These are phyloP conservation scores for Magallana nippona DNA, from an alignment of 2,888 invertebrate genomes.

Conservation along the genomic window DNA sequence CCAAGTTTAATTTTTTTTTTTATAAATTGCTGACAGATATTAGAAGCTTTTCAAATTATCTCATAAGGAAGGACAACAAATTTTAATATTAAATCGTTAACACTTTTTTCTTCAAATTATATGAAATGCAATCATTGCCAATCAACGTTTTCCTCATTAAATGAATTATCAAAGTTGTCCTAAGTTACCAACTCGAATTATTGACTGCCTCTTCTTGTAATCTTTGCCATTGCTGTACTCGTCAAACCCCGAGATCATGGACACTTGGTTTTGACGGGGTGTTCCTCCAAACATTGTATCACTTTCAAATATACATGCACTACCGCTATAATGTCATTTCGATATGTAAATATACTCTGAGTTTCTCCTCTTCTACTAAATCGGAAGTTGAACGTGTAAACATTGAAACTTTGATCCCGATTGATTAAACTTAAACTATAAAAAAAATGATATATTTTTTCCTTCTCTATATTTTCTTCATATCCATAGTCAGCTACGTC, in stretches of 20 bases:
- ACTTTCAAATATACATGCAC: not conserved
- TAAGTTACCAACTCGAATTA: conserved; percentile 56
- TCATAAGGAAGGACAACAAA: too few relatives aligned
- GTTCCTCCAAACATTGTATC: conserved; percentile 36
- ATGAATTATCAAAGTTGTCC: not conserved
- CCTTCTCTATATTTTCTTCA: too few relatives aligned
- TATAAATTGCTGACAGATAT: too few relatives aligned
- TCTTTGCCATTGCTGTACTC: conserved; percentile 56
- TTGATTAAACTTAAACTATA: not conserved
- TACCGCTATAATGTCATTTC: not conserved
- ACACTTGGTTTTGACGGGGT: conserved; percentile 43
- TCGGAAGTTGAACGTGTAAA: conserved; percentile 31
- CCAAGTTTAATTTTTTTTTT: too few relatives aligned
- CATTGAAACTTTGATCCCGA: not conserved
- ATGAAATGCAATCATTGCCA: too few relatives aligned
- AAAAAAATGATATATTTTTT: too few relatives aligned
- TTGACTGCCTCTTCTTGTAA: conserved; percentile 55
- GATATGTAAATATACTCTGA: not conserved
- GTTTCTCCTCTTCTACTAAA: not conserved
- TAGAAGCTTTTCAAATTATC: too few relatives aligned
- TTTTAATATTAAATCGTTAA: too few relatives aligned
- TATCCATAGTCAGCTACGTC: too few relatives aligned
- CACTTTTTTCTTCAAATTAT: too few relatives aligned
- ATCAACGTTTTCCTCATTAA: not conserved
- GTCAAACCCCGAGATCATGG: conserved; percentile 58